phyloP scores from a whole-genome alignment of 2,113 vertebrate species.

The Nycticryphes semicollaris region DNA sequence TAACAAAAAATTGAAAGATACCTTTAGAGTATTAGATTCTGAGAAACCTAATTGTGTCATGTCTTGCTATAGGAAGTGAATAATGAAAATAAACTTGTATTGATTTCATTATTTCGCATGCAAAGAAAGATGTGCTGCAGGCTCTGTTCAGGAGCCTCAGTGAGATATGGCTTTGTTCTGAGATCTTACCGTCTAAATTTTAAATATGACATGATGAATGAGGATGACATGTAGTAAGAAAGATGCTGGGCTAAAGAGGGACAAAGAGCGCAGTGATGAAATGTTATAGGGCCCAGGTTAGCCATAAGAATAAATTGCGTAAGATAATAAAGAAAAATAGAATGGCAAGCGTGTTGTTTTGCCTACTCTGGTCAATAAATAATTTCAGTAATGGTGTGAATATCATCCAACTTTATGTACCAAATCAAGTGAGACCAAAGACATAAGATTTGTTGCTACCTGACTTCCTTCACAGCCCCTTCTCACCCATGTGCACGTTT shows the following conservation, averaged over 20 bases:
- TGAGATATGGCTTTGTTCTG: background rate
- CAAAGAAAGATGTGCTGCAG: background rate
- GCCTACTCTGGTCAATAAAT: conserved; percentile 16
- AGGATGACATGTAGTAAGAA: background rate
- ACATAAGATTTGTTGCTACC: background rate
- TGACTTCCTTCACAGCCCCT: background rate
- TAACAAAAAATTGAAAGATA: background rate
- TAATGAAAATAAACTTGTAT: background rate
- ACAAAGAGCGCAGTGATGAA: conserved; percentile 14
- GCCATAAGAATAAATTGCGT: background rate
- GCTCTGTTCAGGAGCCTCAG: background rate
- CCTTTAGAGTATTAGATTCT: background rate
- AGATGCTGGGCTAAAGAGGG: background rate
- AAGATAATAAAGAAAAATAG: conserved; percentile 37
- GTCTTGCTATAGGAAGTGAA: background rate
- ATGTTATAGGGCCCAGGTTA: background rate
- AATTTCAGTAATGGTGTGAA: background rate
- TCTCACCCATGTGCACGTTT: rapidly evolving
- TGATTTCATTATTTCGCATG: background rate
- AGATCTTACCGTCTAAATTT: background rate
- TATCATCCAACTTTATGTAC: background rate
- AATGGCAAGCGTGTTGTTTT: background rate
- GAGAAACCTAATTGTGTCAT: background rate
- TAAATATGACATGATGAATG: conserved; percentile 30
- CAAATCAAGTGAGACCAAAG: background rate